A percentile compares a stretch with the other conserved stretches of the same genome.
Evolutionary conservation across 2,797 vertebrate species (phyloP).

Genomic region (Pangasius macronema): DNA sequence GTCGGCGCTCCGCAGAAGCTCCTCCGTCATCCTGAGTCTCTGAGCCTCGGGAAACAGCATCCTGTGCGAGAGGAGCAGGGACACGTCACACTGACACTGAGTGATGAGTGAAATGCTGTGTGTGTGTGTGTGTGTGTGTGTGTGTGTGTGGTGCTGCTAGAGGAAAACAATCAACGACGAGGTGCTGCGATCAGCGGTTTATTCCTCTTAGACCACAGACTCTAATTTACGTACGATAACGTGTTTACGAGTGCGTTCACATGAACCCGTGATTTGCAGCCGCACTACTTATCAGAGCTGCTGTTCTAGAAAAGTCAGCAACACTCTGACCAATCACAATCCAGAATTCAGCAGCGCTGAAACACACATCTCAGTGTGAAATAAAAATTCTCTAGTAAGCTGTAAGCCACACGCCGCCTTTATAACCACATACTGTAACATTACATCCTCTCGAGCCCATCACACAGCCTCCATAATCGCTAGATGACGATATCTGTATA

Average conservation of each 20-base stretch:
- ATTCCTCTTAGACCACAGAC: no score
- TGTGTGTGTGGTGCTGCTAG: not conserved
- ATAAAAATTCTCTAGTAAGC: not conserved
- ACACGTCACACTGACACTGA: not conserved
- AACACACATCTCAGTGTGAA: no score
- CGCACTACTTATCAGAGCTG: not conserved
- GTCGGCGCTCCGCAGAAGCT: conserved; percentile 80
- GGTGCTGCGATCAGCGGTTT: no score
- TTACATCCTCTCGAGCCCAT: no score
- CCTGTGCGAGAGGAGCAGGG: conserved; percentile 63
- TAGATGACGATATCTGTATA: no score
- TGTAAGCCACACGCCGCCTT: not conserved
- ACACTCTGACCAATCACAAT: not conserved
- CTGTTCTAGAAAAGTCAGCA: not conserved
- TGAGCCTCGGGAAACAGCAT: conserved; percentile 86
- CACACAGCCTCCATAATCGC: not conserved
- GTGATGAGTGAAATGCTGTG: no score
- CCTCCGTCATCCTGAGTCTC: conserved; percentile 78
- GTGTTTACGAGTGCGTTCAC: no score
- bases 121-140: no score
- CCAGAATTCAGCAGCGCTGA: not conserved
- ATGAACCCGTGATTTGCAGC: no score
- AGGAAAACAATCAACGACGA: not conserved
- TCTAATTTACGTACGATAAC: no score
- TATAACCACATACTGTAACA: not conserved